Conservation (phyloP, 2,797 vertebrate species). For the Danio aesculapii region DNA sequence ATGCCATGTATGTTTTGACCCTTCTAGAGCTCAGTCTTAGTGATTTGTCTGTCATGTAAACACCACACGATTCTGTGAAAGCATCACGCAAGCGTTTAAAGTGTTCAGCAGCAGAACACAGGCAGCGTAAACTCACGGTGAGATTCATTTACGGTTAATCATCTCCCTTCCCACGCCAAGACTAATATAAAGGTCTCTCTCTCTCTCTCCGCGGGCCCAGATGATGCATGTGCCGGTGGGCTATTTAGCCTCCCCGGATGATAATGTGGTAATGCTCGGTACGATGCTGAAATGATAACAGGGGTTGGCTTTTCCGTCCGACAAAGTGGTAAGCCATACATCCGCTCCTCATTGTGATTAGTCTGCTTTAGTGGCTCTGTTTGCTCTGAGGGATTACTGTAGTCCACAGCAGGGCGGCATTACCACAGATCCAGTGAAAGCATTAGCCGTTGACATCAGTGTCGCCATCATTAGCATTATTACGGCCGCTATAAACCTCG, state of each 20-base stretch:
- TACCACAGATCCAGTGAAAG: slow-evolving; percentile 50
- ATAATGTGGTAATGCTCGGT: slow-evolving; percentile 21
- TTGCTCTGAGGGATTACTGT: slow-evolving; percentile 52
- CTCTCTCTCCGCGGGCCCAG: slow-evolving; percentile 4
- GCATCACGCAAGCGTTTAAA: background rate
- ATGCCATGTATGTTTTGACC: no score
- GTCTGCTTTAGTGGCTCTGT: slow-evolving; percentile 44
- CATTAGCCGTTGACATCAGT: slow-evolving; percentile 45
- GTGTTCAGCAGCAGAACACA: slow-evolving; percentile 12
- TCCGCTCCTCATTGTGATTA: slow-evolving; percentile 47
- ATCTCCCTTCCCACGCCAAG: slow-evolving; percentile 14
- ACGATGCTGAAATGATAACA: slow-evolving; percentile 24
- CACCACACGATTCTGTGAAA: background rate
- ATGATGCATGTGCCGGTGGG: slow-evolving; percentile 30
- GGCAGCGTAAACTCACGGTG: background rate
- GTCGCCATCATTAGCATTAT: slow-evolving; percentile 36
- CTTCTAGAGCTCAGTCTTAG: background rate
- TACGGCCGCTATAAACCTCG: background rate
- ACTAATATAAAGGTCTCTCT: slow-evolving; percentile 31
- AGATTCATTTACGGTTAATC: slow-evolving; percentile 31
- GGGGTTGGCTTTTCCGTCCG: slow-evolving; percentile 24
- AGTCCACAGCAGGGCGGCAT: slow-evolving; percentile 27
- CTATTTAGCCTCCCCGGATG: slow-evolving; percentile 27
- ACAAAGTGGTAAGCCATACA: slow-evolving; percentile 45
- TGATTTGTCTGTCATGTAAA: background rate